A percentile compares a stretch with the other conserved stretches of the same genome.
Evolutionary conservation across 2,797 vertebrate species (phyloP).

Genomic region (Liparis tanakae): DNA sequence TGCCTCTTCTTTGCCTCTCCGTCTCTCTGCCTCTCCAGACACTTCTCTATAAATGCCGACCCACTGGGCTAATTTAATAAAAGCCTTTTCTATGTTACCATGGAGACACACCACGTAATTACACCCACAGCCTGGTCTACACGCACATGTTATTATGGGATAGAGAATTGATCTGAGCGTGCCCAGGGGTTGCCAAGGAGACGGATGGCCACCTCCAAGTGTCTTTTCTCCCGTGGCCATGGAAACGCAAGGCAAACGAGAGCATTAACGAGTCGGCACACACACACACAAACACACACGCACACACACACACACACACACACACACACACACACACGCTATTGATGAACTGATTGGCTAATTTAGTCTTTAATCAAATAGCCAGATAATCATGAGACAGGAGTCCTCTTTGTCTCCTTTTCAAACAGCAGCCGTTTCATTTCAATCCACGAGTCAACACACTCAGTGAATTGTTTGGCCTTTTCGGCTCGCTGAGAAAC

Average conservation of each 20-base stretch:
- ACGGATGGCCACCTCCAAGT: slow-evolving; percentile 49
- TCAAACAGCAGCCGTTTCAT: slow-evolving; percentile 53
- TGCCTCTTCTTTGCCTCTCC: no score
- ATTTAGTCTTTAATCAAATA: slow-evolving; percentile 71
- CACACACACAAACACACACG: slow-evolving; percentile 34
- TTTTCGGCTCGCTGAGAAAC: slow-evolving; percentile 35
- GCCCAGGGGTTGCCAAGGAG: slow-evolving; percentile 58
- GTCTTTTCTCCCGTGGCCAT: slow-evolving; percentile 69
- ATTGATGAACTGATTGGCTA: slow-evolving; percentile 52
- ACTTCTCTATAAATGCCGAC: slow-evolving; percentile 65
- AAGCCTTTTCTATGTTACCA: slow-evolving; percentile 69
- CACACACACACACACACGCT: slow-evolving; percentile 36
- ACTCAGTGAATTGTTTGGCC: slow-evolving; percentile 49
- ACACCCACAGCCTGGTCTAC: slow-evolving; percentile 61
- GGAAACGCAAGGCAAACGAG: slow-evolving; percentile 65
- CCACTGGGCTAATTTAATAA: slow-evolving; percentile 81
- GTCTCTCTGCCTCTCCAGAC: slow-evolving; percentile 58
- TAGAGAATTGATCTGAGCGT: slow-evolving; percentile 71
- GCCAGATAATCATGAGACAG: slow-evolving; percentile 47
- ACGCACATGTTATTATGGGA: slow-evolving; percentile 72
- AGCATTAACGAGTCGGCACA: slow-evolving; percentile 69
- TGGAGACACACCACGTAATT: slow-evolving; percentile 77
- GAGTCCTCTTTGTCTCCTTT: slow-evolving; percentile 35
- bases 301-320: slow-evolving; percentile 24
- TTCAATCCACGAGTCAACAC: slow-evolving; percentile 48